Evolutionary conservation across 2,113 vertebrate species (phyloP), one percentile per base, ranked within the genome.

Genomic region (Zootoca vivipara): DNA sequence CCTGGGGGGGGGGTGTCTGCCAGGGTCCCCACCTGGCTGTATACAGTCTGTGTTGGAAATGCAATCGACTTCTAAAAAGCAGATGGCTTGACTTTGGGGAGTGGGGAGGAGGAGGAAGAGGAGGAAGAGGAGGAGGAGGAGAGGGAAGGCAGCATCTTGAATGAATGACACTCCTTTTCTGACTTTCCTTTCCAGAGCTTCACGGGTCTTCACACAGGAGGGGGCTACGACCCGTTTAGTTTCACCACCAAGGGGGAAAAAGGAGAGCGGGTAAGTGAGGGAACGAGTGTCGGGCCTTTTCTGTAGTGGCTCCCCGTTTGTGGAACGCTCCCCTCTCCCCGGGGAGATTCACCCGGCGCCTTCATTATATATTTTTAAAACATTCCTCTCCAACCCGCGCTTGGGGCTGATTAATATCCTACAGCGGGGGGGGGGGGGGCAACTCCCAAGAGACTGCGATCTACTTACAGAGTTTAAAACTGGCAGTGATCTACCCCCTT

Each of bases 161-260:
- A 74, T 0, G 3, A 67, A 74, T 0, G 3, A 67, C 78, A 82
- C 0, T 30, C 65, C 16, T 9, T 33, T 56, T 72, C 9, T 9
- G 0, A 87, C 62, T 82, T 85, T 42, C 1, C 6, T 80, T 42
- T 72, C 56, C 52, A 95, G 91, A 35, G 2, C 93, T 87, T 93
- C 35, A 87, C 96, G 93, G 95, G 78, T 73, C 96, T 98, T 26
- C 93, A 93, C 35, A 90, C 94, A 87, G 96, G 85, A 24, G 89
- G 94, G 1, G 93, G 92, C 7, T 97, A 90, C 7, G 95, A 97
- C 56, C 96, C 96, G 3, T 97, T 98, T 52, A 93, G 93, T 70
- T 93, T 97, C 35, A 77, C 91, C 7, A 35, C 90, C 10, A 99
- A 99, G 94, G 98, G 98, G 82, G 98, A 98, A 85, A 97, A 94